phyloP scores from a whole-genome alignment of 2,888 invertebrate genomes.

The Hirtodrosophila confusa region DNA sequence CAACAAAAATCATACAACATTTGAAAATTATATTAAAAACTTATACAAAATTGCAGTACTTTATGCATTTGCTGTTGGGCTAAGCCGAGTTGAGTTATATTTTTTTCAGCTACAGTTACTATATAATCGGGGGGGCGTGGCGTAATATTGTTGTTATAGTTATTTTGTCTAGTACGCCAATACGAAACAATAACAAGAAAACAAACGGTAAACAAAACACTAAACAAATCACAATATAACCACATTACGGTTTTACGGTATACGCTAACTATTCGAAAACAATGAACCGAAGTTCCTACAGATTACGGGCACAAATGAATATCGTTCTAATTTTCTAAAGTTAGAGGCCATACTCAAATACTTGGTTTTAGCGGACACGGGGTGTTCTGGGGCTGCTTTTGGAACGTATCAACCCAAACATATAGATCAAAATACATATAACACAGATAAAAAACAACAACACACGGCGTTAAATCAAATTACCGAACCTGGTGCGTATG shows the following conservation, averaged over 20 bases:
- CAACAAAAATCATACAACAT: constrained; percentile 34
- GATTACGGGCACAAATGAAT: constrained; percentile 46
- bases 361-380: constrained; percentile 34
- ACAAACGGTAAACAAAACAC: constrained; percentile 35
- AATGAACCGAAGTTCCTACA: constrained; percentile 61
- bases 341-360: constrained; percentile 18
- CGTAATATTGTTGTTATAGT: constrained; percentile 21
- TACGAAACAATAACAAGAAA: constrained; percentile 27
- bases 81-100: constrained; percentile 9
- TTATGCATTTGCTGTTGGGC: constrained; percentile 65
- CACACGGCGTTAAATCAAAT: constrained; percentile 63
- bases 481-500: constrained; percentile 73
- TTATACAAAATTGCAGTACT: constrained; percentile 56
- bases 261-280: constrained; percentile 43
- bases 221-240: constrained; percentile 42
- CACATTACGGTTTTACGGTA: constrained; percentile 40
- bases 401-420: constrained; percentile 23
- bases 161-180: constrained; percentile 29
- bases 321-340: constrained; percentile 21
- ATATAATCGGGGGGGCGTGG: constrained; percentile 6
- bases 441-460: constrained; percentile 42
- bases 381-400: constrained; percentile 20
- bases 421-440: constrained; percentile 31
- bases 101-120: constrained; percentile 15
- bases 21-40: constrained; percentile 11